Conservation (phyloP, 2,113 vertebrate genomes). For the Sceloporus undulatus region DNA sequence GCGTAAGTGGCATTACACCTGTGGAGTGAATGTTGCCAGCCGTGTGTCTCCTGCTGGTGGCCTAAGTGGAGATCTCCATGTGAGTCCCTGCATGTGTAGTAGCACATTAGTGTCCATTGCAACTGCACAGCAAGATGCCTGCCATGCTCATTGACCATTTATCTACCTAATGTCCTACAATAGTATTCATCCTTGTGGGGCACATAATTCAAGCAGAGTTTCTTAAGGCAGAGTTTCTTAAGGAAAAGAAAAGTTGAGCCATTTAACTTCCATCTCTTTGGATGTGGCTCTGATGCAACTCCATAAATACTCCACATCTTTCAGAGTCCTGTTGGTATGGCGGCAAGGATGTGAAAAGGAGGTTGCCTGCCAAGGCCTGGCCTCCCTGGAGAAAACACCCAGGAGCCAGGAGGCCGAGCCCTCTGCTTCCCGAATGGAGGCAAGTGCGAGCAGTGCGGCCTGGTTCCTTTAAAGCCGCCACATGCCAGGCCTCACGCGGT, state of each 20-base stretch:
- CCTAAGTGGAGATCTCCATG: no score
- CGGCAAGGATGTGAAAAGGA: background rate
- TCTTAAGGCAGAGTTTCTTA: background rate
- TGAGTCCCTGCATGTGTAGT: no score
- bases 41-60: no score
- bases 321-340: background rate
- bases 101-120: no score
- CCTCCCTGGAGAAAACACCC: background rate
- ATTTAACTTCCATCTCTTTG: background rate
- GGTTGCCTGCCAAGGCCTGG: background rate
- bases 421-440: background rate
- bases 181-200: no score
- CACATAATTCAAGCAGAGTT: no score
- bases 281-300: background rate
- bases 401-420: background rate
- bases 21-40: no score
- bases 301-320: background rate
- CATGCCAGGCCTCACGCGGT: conserved; percentile 59
- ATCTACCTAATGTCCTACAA: no score
- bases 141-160: no score
- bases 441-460: conserved; percentile 48
- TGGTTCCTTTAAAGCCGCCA: conserved; percentile 77
- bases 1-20: no score
- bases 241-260: background rate
- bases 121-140: no score